Evolutionary conservation across 2,888 invertebrate genomes (phyloP), one percentile per base, ranked within the genome.

Genomic region (Charanyca ferruginea): DNA sequence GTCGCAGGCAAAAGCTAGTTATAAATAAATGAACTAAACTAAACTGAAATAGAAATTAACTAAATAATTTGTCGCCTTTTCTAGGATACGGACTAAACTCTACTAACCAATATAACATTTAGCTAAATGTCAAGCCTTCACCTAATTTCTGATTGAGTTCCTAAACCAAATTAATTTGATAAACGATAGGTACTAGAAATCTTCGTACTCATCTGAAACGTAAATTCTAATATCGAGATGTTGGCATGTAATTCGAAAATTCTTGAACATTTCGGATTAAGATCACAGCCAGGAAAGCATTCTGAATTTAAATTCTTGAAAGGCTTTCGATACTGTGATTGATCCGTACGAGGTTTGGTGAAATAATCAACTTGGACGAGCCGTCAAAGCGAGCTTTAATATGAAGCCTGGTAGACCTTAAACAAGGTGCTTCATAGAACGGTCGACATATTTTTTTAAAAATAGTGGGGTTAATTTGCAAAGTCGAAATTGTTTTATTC

Each of bases 251-350:
- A 25, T 41, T 41, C 16, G 13, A 18, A 54, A 75, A 51, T 49
- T 32, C n/a, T 20, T 23, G 38, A n/a, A 23, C 13, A 71, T 54
- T 71, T 49, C 38, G 42, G 16, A 20, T 44, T 32, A 41, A 1
- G 11, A 35, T 11, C 16, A 25, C 13, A 42, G 35, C 18, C 3
- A 22, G 45, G n/a, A 41, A 42, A 44, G 9, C 22, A 38, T 2
- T 22, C 23, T 8, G 20, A 51, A 54, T 65, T 65, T 45, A 55
- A 73, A 69, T 69, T 66, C 44, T 9, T 18, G 11, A 18, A 45
- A 66, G 55, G 20, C 18, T 20, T 55, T 25, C 18, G 3, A 22
- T 35, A 25, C 8, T n/a, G 16, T 52, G 45, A 65, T 60, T 65
- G 44, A 23, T 44, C 1, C 25, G 32, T 22, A 44, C 41, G 48